A percentile compares a stretch with the other conserved stretches of the same genome.
These are phyloP conservation scores for Heterotis niloticus DNA, from an alignment of 2,113 vertebrate genomes.

Conservation along the genomic window DNA sequence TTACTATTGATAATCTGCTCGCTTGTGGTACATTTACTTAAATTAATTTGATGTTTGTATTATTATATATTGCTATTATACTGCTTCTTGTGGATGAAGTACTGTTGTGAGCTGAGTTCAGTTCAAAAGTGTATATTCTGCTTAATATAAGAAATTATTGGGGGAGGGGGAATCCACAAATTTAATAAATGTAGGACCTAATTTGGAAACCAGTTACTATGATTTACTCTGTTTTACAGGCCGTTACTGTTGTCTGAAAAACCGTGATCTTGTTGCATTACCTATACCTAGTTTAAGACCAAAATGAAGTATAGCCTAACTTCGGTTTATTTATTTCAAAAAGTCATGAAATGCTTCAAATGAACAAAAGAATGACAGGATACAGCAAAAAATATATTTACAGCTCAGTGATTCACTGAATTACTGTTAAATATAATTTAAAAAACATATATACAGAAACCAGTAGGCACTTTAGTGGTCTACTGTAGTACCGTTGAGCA, in stretches of 20 bases:
- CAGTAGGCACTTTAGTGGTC: no score
- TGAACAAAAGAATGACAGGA: no score
- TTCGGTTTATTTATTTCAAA: no score
- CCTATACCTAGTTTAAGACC: not conserved
- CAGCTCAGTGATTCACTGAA: no score
- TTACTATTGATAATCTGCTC: constrained; percentile 43
- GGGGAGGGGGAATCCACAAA: constrained; percentile 37
- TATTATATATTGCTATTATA: constrained; percentile 46
- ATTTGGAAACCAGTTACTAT: constrained; percentile 25
- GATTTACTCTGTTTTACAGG: not conserved
- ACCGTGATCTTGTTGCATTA: not conserved
- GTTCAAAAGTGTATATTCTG: constrained; percentile 10
- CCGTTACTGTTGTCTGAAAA: not conserved
- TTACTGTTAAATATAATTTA: no score
- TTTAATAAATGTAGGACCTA: constrained; percentile 52
- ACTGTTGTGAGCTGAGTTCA: constrained; percentile 32
- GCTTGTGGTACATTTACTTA: constrained; percentile 68
- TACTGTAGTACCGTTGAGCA: no score
- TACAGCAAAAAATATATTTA: no score
- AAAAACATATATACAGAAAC: no score
- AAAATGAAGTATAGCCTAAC: no score
- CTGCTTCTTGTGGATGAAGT: constrained; percentile 33
- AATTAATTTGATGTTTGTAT: constrained; percentile 56
- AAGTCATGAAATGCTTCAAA: no score
- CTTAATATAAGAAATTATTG: constrained; percentile 37